phyloP scores from a whole-genome alignment of 2,797 vertebrate species.

The Bovichtus diacanthus region DNA sequence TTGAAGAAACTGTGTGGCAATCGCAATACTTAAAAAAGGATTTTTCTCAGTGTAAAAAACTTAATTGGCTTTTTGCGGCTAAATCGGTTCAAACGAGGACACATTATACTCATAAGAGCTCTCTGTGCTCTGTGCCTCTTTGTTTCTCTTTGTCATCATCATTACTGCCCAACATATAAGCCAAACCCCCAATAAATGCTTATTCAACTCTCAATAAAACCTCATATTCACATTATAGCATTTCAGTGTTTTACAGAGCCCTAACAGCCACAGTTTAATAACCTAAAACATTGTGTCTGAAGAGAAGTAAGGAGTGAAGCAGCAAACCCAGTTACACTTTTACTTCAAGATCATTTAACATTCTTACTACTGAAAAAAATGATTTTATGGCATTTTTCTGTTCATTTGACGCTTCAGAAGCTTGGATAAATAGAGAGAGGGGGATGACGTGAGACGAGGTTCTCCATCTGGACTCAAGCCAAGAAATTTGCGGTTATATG shows the following conservation, averaged over 20 bases:
- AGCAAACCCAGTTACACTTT: not conserved
- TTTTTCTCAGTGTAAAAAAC: conserved; percentile 3
- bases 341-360: not conserved
- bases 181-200: conserved; percentile 43
- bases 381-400: conserved; percentile 4
- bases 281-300: not conserved
- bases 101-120: conserved; percentile 9
- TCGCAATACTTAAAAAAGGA: conserved; percentile 14
- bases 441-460: conserved; percentile 5
- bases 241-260: not conserved
- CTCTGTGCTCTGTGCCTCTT: conserved; percentile 10
- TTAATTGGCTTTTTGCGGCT: conserved; percentile 27
- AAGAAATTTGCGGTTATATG: conserved; percentile 4
- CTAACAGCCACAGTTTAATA: not conserved
- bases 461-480: conserved; percentile 20
- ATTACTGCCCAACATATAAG: not conserved
- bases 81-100: conserved; percentile 4
- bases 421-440: not conserved
- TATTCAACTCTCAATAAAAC: conserved; percentile 3
- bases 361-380: not conserved
- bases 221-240: not conserved
- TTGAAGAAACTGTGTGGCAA: not conserved
- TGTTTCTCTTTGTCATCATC: conserved; percentile 33
- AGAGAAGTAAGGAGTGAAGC: not conserved
- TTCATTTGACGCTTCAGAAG: conserved; percentile 18